Evolutionary conservation across 2,888 invertebrate species (phyloP), one percentile per base, ranked within the genome.

Genomic region (Strigamia transsilvanica): DNA sequence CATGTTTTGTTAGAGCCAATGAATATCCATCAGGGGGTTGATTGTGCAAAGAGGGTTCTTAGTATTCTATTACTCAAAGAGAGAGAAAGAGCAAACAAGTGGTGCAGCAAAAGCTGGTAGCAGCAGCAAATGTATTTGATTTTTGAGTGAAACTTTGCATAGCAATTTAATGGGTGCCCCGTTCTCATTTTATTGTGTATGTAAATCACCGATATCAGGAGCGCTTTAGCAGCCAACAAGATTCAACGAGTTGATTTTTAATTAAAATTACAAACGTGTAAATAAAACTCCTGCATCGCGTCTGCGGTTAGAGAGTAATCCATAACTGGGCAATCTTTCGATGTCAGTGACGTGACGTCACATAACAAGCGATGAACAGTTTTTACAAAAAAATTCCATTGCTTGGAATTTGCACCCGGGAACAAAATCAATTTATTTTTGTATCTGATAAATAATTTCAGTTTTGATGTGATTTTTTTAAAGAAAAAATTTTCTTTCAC

Each of bases 1-100:
- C 73, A 73, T 73, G 73, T 73, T 73, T 73, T 73, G 73, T 73
- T 73, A 73, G 73, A 73, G 73, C 73, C 73, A 73, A 73, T 73
- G 73, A 73, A 73, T 73, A 73, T 73, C 73, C 73, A 73, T 73
- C 73, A 73, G 73, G 73, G 61, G 32, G 73, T 73, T 73, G 73
- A 73, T 73, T 73, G 73, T 73, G 73, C 73, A 73, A 73, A 73
- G 73, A 73, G 73, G 73, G 73, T 73, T 73, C 73, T 73, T 73
- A 73, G 73, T 73, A 73, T 73, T 73, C 73, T 73, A 73, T 73
- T 73, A 73, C 73, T 73, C 27, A 73, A 73, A 73, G 15, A 73
- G 32, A 73, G 73, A 73, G 73, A 73, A 73, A 73, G 73, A 73
- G 73, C 73, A 73, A 73, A 73, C 73, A 73, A 73, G 73, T 73